A percentile compares a stretch with the other conserved stretches of the same genome.
Evolutionary conservation across 2,113 vertebrate species (phyloP).

Genomic region (Rhinoptilus africanus): DNA sequence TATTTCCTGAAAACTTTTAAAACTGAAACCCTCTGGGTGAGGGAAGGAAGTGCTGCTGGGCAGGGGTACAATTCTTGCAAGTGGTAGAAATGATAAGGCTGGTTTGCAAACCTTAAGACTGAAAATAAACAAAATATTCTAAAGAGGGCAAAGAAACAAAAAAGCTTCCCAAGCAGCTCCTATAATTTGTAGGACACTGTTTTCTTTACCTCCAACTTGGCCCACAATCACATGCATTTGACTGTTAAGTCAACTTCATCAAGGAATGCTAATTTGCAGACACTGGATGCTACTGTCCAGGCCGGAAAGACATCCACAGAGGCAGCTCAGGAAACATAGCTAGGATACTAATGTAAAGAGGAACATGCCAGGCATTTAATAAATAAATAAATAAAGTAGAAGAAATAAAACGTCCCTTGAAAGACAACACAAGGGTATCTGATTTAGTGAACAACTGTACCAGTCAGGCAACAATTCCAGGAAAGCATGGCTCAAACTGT

Average conservation of each 20-base stretch:
- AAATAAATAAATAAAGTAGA: background rate
- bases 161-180: background rate
- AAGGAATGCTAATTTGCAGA: constrained; percentile 7
- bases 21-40: background rate
- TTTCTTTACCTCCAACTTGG: background rate
- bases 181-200: background rate
- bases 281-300: background rate
- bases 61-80: background rate
- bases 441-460: constrained; percentile 1
- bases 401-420: constrained; percentile 11
- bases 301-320: background rate
- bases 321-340: background rate
- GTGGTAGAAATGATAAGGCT: background rate
- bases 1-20: background rate
- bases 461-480: constrained; percentile 62
- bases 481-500: constrained; percentile 29
- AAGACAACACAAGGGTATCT: background rate
- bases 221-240: background rate
- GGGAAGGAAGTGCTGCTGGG: background rate
- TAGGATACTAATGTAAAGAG: background rate
- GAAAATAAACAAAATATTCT: background rate
- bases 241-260: background rate
- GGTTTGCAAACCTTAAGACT: background rate
- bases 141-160: background rate
- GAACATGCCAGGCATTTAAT: background rate